Evolutionary conservation across 2,888 invertebrate species (phyloP), one percentile per base, ranked within the genome.

Genomic region (Microplitis manilae): DNA sequence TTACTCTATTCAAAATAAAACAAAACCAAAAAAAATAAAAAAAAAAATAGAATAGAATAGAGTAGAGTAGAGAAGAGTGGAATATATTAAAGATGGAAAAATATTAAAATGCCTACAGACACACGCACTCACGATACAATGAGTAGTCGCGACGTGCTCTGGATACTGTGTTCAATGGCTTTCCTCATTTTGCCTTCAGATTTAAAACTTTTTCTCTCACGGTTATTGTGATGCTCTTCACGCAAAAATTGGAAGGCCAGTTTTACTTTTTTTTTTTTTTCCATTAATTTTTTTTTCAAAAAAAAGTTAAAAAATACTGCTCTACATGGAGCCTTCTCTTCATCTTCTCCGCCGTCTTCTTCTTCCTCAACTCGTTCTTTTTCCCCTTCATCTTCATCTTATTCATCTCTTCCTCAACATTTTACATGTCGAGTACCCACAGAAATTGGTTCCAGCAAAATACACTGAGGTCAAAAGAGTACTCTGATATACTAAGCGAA

Each of bases 61-160:
- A 68, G 40, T 6, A 15, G 40, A 69, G 13, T 50, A 9, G 7
- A 9, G 50, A 6, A 40, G 40, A 68, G 40, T 6, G 7, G 40
- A 50, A 50, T 50, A 50, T 50, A 50, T 50, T 40, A 68, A 68
- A 20, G 38, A 65, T 30, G 85, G 85, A 87, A 87, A 88, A 87
- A 72, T 70, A 87, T 87, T 87, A 85, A 86, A 87, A 87, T 87
- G 86, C 86, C 50, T 80, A 84, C 83, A 83, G 77, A 82, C 81
- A 83, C 82, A 80, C 79, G 85, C 83, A 84, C 40, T 17, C 73
- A 72, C 61, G 41, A 72, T 86, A 86, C 81, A 85, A 87, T 87
- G 87, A 86, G 85, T 85, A 83, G 84, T 78, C 69, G 68, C 84
- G 81, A 89, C 89, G 89, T 89, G 89, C 85, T 85, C 87, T 87